Evolutionary conservation across 1,140 invertebrate genomes (phyloP).

Genomic region (Lepidurus arcticus): DNA sequence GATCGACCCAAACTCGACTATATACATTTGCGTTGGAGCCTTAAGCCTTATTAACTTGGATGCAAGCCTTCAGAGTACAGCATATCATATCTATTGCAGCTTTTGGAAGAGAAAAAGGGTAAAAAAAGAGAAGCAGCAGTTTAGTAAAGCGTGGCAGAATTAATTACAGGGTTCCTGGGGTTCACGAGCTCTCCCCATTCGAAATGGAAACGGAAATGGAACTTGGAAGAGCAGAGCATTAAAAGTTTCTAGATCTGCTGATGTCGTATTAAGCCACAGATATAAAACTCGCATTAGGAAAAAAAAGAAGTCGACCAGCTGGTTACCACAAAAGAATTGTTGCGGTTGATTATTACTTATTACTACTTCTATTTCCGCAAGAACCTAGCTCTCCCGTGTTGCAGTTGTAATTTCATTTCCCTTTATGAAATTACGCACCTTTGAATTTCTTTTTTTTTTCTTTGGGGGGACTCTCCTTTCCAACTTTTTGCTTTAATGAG

Average conservation of each 20-base stretch:
- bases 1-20: too few relatives aligned
- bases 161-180: slow-evolving; percentile 1
- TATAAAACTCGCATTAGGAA: slow-evolving; percentile 19
- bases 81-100: neutral
- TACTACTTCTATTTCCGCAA: slow-evolving; percentile 11
- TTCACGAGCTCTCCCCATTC: neutral
- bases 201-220: slow-evolving; percentile 21
- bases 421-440: slow-evolving; percentile 15
- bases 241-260: slow-evolving; percentile 19
- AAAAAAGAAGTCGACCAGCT: neutral
- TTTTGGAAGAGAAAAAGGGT: neutral
- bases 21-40: too few relatives aligned
- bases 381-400: neutral
- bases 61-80: too few relatives aligned
- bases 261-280: slow-evolving; percentile 15
- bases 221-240: neutral
- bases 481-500: neutral
- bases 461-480: neutral
- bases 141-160: slow-evolving; percentile 18
- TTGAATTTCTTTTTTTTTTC: slow-evolving; percentile 7
- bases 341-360: slow-evolving; percentile 11
- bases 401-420: neutral
- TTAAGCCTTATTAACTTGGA: too few relatives aligned
- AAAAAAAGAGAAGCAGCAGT: neutral
- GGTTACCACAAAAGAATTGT: slow-evolving; percentile 15